phyloP scores from a whole-genome alignment of 2,888 invertebrate genomes.

The Pardosa pseudoannulata region DNA sequence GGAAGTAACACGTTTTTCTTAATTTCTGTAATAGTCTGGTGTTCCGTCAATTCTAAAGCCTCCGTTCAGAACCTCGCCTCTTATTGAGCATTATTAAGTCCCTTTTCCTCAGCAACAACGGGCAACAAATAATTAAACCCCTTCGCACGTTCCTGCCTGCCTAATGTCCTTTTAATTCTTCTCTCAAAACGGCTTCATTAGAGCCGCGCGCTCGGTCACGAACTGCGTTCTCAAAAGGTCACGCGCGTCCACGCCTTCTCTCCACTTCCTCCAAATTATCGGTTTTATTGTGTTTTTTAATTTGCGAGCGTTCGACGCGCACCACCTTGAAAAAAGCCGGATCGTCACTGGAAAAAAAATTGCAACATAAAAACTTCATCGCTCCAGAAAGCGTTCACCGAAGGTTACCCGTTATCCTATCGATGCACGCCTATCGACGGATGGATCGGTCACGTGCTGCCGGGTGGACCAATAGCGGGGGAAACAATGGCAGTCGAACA shows the following conservation, averaged over 20 bases:
- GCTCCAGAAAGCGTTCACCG: background rate
- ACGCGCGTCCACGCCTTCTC: background rate
- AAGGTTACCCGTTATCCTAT: constrained; percentile 50
- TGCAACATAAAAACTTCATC: background rate
- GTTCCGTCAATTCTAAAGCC: too few relatives aligned
- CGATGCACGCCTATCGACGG: constrained; percentile 61
- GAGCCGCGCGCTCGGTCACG: background rate
- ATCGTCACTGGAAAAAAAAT: background rate
- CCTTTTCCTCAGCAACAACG: too few relatives aligned
- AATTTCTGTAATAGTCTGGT: too few relatives aligned
- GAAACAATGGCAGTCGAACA: constrained; percentile 44
- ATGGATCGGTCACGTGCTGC: constrained; percentile 36
- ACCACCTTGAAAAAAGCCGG: too few relatives aligned
- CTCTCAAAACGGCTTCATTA: background rate
- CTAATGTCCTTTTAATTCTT: too few relatives aligned
- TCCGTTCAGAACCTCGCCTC: too few relatives aligned
- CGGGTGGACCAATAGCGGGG: constrained; percentile 42
- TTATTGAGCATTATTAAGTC: too few relatives aligned
- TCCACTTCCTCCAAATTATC: background rate
- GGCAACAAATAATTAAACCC: too few relatives aligned
- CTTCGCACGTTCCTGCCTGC: too few relatives aligned
- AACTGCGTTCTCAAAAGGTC: background rate
- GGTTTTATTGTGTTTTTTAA: background rate
- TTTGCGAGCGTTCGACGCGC: background rate
- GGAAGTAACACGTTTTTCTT: too few relatives aligned